Percentiles rank a stretch among this genome's conserved stretches.
Evolutionary conservation across 2,888 invertebrate species (phyloP).

Genomic region (Stictocephala bisonia): DNA sequence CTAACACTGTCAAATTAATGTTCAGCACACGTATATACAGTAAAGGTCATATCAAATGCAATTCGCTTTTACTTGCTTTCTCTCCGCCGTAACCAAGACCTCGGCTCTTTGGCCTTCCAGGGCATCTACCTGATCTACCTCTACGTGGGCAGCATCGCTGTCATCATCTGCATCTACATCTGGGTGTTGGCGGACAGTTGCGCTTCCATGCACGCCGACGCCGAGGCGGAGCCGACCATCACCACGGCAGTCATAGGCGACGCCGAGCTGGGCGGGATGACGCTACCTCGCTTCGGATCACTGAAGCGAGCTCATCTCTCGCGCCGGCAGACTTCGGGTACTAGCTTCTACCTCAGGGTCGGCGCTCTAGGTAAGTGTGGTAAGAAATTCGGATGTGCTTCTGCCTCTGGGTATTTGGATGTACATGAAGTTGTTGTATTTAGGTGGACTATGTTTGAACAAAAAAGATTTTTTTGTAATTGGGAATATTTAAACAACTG

Average conservation of each 20-base stretch:
- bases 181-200: conserved; percentile 69
- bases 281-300: conserved; percentile 67
- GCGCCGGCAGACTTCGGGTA: conserved; percentile 66
- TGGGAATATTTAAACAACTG: no score
- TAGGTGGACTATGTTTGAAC: no score
- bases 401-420: no score
- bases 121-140: conserved; percentile 68
- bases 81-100: no score
- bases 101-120: no score
- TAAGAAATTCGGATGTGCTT: no score
- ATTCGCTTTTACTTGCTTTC: no score
- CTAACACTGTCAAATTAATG: no score
- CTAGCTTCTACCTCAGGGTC: conserved; percentile 68
- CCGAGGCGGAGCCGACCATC: conserved; percentile 55
- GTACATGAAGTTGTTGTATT: no score
- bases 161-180: conserved; percentile 69
- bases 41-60: no score
- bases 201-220: conserved; percentile 63
- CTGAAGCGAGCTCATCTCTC: conserved; percentile 68
- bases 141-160: conserved; percentile 68
- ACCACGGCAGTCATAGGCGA: conserved; percentile 62
- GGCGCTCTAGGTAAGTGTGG: conserved; percentile 66
- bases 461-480: no score
- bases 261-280: conserved; percentile 65
- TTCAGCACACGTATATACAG: no score